Evolutionary conservation across 2,797 vertebrate species (phyloP).

Genomic region (Clarias pachynema): DNA sequence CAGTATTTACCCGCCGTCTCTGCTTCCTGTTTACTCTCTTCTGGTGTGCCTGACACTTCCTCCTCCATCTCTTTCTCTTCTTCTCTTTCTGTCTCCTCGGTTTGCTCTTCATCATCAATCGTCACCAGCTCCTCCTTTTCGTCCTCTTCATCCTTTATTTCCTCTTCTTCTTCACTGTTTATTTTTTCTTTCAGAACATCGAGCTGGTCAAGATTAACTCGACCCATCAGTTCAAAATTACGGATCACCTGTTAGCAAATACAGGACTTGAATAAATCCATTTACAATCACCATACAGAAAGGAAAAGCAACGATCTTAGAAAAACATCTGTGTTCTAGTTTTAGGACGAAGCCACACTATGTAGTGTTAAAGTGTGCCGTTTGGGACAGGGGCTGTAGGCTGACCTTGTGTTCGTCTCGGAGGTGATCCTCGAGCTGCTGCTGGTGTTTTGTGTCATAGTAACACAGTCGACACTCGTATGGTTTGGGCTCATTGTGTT

Average conservation of each 20-base stretch:
- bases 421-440: conserved; percentile 91
- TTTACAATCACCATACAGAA: too few species aligned
- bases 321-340: neutral
- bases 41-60: conserved; percentile 57
- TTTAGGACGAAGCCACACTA: neutral
- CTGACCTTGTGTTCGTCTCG: conserved; percentile 94
- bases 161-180: conserved; percentile 83
- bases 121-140: conserved; percentile 57
- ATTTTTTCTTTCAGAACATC: conserved; percentile 88
- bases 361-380: neutral
- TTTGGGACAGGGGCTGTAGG: neutral
- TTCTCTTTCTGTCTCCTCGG: conserved; percentile 78
- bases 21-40: conserved; percentile 63
- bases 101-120: conserved; percentile 79
- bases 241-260: conserved; percentile 83
- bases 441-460: conserved; percentile 90
- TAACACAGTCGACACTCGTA: conserved; percentile 99
- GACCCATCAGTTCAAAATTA: conserved; percentile 96
- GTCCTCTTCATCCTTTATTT: conserved; percentile 67
- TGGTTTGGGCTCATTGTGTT: conserved; percentile 93
- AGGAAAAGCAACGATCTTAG: neutral
- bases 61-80: conserved; percentile 77
- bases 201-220: conserved; percentile 95
- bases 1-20: conserved; percentile 66
- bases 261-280: neutral